Conservation (phyloP, 2,113 vertebrate genomes). For the Silurus asotus region DNA sequence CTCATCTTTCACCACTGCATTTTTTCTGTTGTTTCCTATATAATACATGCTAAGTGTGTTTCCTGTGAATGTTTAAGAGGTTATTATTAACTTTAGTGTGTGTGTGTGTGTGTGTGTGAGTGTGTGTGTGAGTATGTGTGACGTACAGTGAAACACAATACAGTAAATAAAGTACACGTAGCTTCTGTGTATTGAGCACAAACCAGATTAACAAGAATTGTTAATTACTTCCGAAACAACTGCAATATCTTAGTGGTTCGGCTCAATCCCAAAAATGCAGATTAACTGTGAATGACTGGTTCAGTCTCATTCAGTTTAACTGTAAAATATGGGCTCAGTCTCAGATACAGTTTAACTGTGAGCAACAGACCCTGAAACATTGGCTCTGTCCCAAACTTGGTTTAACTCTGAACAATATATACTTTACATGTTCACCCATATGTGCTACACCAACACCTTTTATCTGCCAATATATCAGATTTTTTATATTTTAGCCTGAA, state of each 20-base stretch:
- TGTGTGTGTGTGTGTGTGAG: slow-evolving; percentile 13
- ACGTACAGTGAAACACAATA: neutral
- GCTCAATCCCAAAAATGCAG: too few relatives aligned
- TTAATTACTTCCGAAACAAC: neutral
- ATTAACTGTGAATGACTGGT: neutral
- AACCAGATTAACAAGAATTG: neutral
- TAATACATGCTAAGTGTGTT: slow-evolving; percentile 10
- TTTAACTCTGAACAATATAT: neutral
- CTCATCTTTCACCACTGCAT: slow-evolving; percentile 12
- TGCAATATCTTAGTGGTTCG: too few relatives aligned
- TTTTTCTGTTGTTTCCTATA: slow-evolving; percentile 1
- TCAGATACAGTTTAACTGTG: neutral
- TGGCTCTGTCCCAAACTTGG: neutral
- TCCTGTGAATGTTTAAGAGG: slow-evolving; percentile 7
- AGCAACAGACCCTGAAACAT: neutral
- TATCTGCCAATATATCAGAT: neutral
- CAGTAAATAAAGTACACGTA: neutral
- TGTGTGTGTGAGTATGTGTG: neutral
- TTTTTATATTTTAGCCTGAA: neutral
- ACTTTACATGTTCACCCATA: neutral
- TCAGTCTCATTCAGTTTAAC: neutral
- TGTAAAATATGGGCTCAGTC: neutral
- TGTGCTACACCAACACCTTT: neutral
- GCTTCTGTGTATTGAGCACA: neutral
- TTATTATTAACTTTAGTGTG: neutral